Conservation (phyloP, 92 coral and sea anemone species). For the Porites rus region DNA sequence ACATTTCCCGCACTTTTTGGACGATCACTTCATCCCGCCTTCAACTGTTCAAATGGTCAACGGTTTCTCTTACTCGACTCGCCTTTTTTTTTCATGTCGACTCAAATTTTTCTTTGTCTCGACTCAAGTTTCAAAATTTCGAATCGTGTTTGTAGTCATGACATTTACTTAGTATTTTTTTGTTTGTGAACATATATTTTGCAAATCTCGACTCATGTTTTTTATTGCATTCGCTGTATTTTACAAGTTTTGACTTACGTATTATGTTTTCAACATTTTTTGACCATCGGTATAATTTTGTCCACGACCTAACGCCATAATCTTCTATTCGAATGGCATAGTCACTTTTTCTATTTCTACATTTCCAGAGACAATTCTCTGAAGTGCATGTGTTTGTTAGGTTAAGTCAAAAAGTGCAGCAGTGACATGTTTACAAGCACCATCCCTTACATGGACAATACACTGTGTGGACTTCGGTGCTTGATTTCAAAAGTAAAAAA, state of each 20-base stretch:
- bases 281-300: background rate
- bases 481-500: slow-evolving; percentile 39
- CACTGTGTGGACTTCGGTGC: slow-evolving; percentile 62
- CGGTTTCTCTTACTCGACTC: slow-evolving; percentile 33
- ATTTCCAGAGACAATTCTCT: slow-evolving; percentile 67
- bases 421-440: slow-evolving; percentile 59
- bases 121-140: slow-evolving; percentile 31
- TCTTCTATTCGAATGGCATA: slow-evolving; percentile 42
- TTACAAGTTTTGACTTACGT: slow-evolving; percentile 21
- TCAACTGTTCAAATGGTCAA: slow-evolving; percentile 28
- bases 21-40: slow-evolving; percentile 35
- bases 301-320: background rate
- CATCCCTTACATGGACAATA: slow-evolving; percentile 72
- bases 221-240: slow-evolving; percentile 14
- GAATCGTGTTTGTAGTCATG: slow-evolving; percentile 32
- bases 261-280: slow-evolving; percentile 33
- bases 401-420: slow-evolving; percentile 72
- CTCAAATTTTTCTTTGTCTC: slow-evolving; percentile 27
- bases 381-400: slow-evolving; percentile 57
- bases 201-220: slow-evolving; percentile 31
- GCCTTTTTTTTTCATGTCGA: slow-evolving; percentile 6
- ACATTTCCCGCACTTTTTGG: slow-evolving; percentile 19
- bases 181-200: slow-evolving; percentile 34
- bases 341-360: slow-evolving; percentile 41
- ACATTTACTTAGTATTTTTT: slow-evolving; percentile 32